Evolutionary conservation across 2,797 vertebrate genomes (phyloP).

Genomic region (Vultur gryphus): DNA sequence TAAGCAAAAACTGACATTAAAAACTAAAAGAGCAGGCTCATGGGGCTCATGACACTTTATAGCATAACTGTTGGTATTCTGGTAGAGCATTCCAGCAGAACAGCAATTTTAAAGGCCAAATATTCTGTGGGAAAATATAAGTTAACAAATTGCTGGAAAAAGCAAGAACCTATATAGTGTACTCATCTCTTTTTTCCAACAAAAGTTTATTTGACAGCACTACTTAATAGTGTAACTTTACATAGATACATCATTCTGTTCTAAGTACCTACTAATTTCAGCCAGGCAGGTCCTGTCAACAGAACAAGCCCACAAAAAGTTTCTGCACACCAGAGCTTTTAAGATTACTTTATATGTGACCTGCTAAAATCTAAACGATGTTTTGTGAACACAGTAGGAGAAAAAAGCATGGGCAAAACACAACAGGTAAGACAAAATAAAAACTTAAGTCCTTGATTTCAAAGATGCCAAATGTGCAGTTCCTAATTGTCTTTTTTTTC

Average conservation of each 20-base stretch:
- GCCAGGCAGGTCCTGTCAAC: neutral
- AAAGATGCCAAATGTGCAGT: neutral
- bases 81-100: neutral
- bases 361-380: neutral
- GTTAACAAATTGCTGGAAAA: neutral
- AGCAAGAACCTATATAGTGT: neutral
- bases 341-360: neutral
- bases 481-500: neutral
- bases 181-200: neutral
- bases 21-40: neutral
- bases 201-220: neutral
- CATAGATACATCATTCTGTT: fast-evolving
- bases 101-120: neutral
- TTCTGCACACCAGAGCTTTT: neutral
- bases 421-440: neutral
- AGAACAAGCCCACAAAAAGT: neutral
- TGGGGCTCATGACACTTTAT: neutral
- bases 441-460: neutral
- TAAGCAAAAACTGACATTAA: neutral
- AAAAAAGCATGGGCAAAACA: neutral
- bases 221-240: neutral
- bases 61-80: neutral
- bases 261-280: neutral
- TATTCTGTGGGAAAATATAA: neutral
- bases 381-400: neutral